A percentile compares a stretch with the other conserved stretches of the same genome.
Evolutionary conservation across 2,797 vertebrate genomes (phyloP).

Genomic region (Acanthiza pusilla): DNA sequence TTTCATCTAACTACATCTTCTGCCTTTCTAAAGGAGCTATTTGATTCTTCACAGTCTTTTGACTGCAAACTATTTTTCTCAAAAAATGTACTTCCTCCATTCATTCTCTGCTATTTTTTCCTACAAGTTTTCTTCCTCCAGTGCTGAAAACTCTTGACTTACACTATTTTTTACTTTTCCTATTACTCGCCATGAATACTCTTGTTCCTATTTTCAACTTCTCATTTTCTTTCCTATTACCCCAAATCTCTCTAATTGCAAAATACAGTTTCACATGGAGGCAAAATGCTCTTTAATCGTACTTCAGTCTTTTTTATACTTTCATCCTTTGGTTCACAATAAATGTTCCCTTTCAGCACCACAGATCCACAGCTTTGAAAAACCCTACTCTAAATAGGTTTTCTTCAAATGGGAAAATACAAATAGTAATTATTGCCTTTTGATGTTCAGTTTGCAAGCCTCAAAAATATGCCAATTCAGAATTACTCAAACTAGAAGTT

Average conservation of each 20-base stretch:
- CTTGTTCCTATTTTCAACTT: not conserved
- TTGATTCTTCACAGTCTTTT: not conserved
- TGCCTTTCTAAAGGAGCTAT: not conserved
- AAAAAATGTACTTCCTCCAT: not conserved
- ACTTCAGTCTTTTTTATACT: not conserved
- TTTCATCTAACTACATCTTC: not conserved
- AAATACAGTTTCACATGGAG: not conserved
- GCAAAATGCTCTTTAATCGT: not conserved
- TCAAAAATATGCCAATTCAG: not conserved
- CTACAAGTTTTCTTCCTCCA: not conserved
- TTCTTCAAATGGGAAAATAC: not conserved
- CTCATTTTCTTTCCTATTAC: not conserved
- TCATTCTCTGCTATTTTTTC: not conserved
- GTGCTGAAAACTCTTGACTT: not conserved
- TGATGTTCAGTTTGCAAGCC: not conserved
- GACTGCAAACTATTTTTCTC: not conserved
- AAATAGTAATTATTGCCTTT: not conserved
- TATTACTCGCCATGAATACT: not conserved
- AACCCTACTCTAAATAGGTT: accelerated
- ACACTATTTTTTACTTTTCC: not conserved
- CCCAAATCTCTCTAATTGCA: not conserved
- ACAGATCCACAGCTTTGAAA: not conserved
- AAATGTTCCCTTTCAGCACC: not conserved
- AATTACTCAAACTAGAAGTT: not conserved
- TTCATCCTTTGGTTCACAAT: not conserved